A percentile compares a stretch with the other conserved stretches of the same genome.
Evolutionary conservation across 2,113 vertebrate species (phyloP).

Genomic region (Myiozetetes cayanensis): DNA sequence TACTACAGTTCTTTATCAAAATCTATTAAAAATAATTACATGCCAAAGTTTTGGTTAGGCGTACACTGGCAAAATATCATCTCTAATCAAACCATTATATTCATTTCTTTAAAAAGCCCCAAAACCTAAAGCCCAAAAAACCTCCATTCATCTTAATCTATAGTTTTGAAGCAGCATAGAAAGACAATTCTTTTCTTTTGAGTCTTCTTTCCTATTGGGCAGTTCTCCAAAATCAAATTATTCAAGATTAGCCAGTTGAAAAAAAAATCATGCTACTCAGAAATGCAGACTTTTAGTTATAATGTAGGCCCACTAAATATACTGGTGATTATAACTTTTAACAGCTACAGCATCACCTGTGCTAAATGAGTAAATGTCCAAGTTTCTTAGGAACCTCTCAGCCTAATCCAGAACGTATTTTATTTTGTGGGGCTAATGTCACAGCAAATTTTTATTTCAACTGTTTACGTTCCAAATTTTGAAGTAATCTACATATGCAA

Average conservation of each 20-base stretch:
- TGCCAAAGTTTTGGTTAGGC: neutral
- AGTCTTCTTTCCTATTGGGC: neutral
- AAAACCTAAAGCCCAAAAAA: rapidly evolving
- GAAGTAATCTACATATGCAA: neutral
- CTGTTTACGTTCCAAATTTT: neutral
- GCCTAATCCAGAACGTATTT: neutral
- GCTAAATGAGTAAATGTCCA: neutral
- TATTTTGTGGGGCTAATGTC: neutral
- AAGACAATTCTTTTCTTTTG: neutral
- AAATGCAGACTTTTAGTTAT: neutral
- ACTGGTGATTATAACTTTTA: neutral
- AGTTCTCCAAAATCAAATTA: neutral
- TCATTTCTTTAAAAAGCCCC: neutral
- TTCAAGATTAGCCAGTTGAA: neutral
- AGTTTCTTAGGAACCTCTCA: neutral
- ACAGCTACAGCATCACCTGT: neutral
- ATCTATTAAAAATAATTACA: neutral
- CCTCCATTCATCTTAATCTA: neutral
- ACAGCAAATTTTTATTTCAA: neutral
- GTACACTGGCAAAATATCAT: neutral
- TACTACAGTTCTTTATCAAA: neutral
- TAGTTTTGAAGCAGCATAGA: neutral
- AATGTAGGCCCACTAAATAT: neutral
- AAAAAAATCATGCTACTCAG: neutral
- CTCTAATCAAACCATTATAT: neutral